phyloP scores from a whole-genome alignment of 2,888 invertebrate genomes.

The Phaonia tiefii region DNA sequence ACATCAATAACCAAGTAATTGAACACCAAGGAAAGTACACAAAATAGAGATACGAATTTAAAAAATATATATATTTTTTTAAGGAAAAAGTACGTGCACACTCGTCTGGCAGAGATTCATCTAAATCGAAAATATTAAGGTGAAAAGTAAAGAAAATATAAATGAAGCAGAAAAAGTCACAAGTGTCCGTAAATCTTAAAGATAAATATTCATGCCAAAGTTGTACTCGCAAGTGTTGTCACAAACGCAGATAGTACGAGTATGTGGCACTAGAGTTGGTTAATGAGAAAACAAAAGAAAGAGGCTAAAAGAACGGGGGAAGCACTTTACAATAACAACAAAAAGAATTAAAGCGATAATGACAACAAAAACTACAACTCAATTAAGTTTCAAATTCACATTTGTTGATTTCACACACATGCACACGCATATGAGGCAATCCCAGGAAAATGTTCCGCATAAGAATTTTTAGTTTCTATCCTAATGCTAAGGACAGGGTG shows the following conservation, averaged over 20 bases:
- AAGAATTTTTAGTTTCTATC: too few relatives aligned
- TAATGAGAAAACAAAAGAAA: too few relatives aligned
- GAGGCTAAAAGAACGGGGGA: too few relatives aligned
- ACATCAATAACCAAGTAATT: not conserved
- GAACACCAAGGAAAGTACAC: not conserved
- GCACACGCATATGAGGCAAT: conserved; percentile 14
- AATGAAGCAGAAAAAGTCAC: conserved; percentile 65
- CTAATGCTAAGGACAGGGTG: too few relatives aligned
- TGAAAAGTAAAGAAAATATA: conserved; percentile 61
- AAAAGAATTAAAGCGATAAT: not conserved
- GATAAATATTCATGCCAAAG: conserved; percentile 50
- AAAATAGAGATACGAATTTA: too few relatives aligned
- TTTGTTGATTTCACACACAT: conserved; percentile 7
- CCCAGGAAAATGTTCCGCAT: not conserved
- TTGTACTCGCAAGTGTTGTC: conserved; percentile 3
- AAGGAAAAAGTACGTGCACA: too few relatives aligned
- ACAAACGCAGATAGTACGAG: conserved; percentile 25
- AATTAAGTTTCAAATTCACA: conserved; percentile 59
- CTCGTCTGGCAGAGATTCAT: not conserved
- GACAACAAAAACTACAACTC: conserved; percentile 51
- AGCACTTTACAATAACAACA: not conserved
- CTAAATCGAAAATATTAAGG: conserved; percentile 42
- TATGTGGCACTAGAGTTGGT: too few relatives aligned
- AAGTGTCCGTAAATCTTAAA: conserved; percentile 60
- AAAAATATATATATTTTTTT: too few relatives aligned